Base-by-base conservation (phyloP, 2,888 invertebrate species). In the Stegophylla sp. region DNA sequence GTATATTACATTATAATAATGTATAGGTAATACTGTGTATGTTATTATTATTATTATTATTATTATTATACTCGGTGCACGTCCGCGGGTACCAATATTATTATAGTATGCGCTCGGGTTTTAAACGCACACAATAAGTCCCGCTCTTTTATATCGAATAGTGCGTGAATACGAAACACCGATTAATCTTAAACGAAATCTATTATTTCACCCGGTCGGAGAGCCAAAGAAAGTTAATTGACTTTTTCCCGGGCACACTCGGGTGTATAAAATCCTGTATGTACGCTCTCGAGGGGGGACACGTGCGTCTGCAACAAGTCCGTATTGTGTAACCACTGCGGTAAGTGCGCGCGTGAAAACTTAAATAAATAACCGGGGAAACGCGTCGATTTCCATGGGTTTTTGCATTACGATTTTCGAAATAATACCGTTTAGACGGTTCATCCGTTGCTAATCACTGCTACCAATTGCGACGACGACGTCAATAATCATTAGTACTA, bases 181-280 rank as follows among this genome's bases (percentile, higher is more conserved):
- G 73, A 73, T 73, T 73, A 73, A 73, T 73, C 73, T 73, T 73
- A 73, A 73, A 73, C 73, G 73, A 73, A 61, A 73, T 73, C 73
- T 74, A 74, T 74, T 48, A 74, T 74, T 74, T 74, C 48, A 43
- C 63, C 34, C 12, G 74, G 61, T 56, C n/a, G 28, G 15, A 1
- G 61, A 61, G 63, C 34, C 12, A 12, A 74, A 74, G 74, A 74
- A 74, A 74, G 74, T 74, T 74, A 74, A 74, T 74, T 74, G 28
- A 34, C 45, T 74, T 63, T 63, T 63, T 20, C 63, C 34, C 34
- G 3, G n/a, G 15, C 20, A 41, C 7, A 45, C 7, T 63, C n/a
- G 48, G 1, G n/a, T 20, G 5, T n/a, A n/a, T 20, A 34, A 5
- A 34, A 34, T 34, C 3, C 4, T 34, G 34, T 34, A 7, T 3